phyloP scores from a whole-genome alignment of 2,113 vertebrate genomes.

The Galbula dea region DNA sequence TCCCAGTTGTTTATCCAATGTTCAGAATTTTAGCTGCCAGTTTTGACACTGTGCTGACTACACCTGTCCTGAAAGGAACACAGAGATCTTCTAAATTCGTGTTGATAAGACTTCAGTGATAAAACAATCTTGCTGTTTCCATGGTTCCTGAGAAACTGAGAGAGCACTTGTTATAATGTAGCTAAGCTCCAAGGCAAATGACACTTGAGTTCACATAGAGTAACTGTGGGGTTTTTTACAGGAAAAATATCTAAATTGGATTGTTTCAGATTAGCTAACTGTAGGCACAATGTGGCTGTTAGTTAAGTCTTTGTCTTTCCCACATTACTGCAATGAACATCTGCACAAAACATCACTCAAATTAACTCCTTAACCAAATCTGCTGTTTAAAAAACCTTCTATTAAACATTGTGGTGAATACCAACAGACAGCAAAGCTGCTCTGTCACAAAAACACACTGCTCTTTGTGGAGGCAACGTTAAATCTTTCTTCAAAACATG shows the following conservation, averaged over 20 bases:
- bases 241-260: background rate
- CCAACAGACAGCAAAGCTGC: background rate
- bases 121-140: constrained; percentile 44
- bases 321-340: background rate
- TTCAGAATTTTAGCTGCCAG: background rate
- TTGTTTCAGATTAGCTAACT: background rate
- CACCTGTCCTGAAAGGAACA: constrained; percentile 46
- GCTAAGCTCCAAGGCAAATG: constrained; percentile 25
- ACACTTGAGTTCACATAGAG: background rate
- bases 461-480: background rate
- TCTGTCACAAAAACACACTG: background rate
- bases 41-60: constrained; percentile 43
- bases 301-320: background rate
- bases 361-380: background rate
- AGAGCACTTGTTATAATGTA: constrained; percentile 2
- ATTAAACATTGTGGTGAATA: background rate
- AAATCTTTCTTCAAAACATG: background rate
- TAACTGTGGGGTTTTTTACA: background rate
- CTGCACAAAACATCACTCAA: background rate
- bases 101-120: constrained; percentile 13
- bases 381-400: background rate
- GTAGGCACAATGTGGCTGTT: background rate
- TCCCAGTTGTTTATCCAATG: constrained; percentile 28
- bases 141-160: constrained; percentile 43
- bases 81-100: constrained; percentile 5